Percentiles rank a stretch among this genome's conserved stretches.
phyloP scores from a whole-genome alignment of 2,888 invertebrate genomes.

The Acrobeloides nanus region DNA sequence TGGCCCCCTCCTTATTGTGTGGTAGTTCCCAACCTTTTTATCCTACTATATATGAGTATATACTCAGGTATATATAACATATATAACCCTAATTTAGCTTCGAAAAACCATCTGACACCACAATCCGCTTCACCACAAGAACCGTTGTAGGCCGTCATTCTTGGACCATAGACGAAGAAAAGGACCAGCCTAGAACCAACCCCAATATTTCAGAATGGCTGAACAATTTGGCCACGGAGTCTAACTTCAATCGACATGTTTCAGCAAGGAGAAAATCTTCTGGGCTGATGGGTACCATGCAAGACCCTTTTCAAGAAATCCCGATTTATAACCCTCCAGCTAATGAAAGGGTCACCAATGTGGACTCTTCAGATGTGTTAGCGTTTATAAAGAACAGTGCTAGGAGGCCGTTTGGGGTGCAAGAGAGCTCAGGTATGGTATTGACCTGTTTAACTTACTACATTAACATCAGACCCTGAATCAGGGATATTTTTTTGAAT shows the following conservation, averaged over 20 bases:
- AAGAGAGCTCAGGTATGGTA: too few species aligned
- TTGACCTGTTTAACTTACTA: too few species aligned
- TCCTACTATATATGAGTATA: constrained; percentile 3
- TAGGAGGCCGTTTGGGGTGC: not conserved
- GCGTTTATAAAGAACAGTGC: constrained; percentile 1
- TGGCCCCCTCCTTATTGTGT: too few species aligned
- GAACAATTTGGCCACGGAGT: too few species aligned
- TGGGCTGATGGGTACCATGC: not conserved
- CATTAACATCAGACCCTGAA: too few species aligned
- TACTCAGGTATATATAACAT: constrained; percentile 3
- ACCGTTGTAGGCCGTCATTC: constrained; percentile 41
- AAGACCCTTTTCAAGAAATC: constrained; percentile 1
- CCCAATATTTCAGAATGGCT: constrained; percentile 19
- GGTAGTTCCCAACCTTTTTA: too few species aligned
- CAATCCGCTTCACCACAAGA: constrained; percentile 28
- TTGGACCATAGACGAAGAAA: constrained; percentile 32
- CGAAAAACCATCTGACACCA: constrained; percentile 18
- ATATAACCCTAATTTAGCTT: constrained; percentile 19
- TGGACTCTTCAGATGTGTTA: constrained; percentile 9
- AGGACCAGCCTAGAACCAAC: constrained; percentile 25
- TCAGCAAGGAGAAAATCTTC: too few species aligned
- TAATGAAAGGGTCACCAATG: not conserved
- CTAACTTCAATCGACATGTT: too few species aligned
- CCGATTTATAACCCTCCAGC: constrained; percentile 1
- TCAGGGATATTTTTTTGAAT: too few species aligned